phyloP scores from a whole-genome alignment of 1,140 invertebrate genomes.

The Antheraea mylitta region DNA sequence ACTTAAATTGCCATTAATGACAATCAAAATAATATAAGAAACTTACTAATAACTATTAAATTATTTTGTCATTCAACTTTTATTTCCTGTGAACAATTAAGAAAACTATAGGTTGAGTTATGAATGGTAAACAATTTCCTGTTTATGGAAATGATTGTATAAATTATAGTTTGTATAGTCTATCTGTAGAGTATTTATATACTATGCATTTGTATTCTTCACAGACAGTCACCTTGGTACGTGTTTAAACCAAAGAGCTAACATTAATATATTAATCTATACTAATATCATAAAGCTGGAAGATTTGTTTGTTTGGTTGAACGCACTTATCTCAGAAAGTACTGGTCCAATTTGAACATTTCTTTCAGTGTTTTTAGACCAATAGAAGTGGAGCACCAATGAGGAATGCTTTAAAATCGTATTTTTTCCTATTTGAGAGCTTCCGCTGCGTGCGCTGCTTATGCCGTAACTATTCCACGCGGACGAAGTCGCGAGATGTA shows the following conservation, averaged over 20 bases:
- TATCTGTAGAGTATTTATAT: neutral
- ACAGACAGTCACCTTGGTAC: constrained; percentile 7
- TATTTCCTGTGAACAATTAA: constrained; percentile 20
- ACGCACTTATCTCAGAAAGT: no score
- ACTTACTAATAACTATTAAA: neutral
- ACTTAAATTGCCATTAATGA: no score
- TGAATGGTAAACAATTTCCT: constrained; percentile 19
- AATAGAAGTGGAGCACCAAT: no score
- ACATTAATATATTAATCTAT: neutral
- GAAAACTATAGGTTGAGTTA: neutral
- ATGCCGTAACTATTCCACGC: no score
- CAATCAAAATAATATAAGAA: no score
- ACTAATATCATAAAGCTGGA: no score
- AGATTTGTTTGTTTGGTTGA: no score
- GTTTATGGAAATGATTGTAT: constrained; percentile 2
- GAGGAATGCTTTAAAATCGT: no score
- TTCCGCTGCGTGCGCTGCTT: neutral
- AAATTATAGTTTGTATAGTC: neutral
- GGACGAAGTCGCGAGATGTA: no score
- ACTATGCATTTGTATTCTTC: constrained; percentile 14
- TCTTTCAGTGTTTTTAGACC: no score
- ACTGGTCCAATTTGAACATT: no score
- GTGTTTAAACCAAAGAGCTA: neutral
- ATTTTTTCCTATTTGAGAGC: neutral
- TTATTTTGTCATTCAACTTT: constrained; percentile 3